A percentile compares a stretch with the other conserved stretches of the same genome.
These are phyloP conservation scores for Conus ventricosus DNA, from an alignment of 1,140 invertebrate genomes.

Conservation along the genomic window DNA sequence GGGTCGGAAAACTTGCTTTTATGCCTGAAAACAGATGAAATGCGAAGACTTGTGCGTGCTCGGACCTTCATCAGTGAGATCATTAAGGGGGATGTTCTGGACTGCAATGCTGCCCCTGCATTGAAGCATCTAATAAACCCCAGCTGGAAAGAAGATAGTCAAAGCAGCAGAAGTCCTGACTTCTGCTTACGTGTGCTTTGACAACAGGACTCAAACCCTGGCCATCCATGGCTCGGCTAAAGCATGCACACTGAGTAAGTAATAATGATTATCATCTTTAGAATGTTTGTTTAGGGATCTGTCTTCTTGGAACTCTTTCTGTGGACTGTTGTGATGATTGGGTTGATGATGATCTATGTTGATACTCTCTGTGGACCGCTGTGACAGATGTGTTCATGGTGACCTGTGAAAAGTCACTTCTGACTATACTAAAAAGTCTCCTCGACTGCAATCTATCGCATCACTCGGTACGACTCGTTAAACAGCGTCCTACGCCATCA, in stretches of 20 bases:
- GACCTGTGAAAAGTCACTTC: no score
- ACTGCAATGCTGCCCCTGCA: slow-evolving; percentile 30
- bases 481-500: no score
- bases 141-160: slow-evolving; percentile 48
- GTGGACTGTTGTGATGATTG: no score
- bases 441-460: no score
- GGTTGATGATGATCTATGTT: no score
- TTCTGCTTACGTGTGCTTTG: slow-evolving; percentile 46
- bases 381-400: no score
- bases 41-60: slow-evolving; percentile 39
- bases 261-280: no score
- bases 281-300: no score
- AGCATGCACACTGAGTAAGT: slow-evolving; percentile 20
- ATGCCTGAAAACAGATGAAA: slow-evolving; percentile 46
- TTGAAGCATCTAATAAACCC: slow-evolving; percentile 44
- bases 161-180: slow-evolving; percentile 47
- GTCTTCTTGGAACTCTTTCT: no score
- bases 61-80: slow-evolving; percentile 46
- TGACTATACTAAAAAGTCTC: no score
- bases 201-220: slow-evolving; percentile 53
- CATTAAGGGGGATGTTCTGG: slow-evolving; percentile 52
- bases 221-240: slow-evolving; percentile 52
- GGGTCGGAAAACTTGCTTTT: slow-evolving; percentile 46
- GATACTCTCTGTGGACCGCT: no score
- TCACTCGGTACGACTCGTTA: no score